Evolutionary conservation across 2,113 vertebrate genomes (phyloP).

Genomic region (Chelonoidis abingdonii): DNA sequence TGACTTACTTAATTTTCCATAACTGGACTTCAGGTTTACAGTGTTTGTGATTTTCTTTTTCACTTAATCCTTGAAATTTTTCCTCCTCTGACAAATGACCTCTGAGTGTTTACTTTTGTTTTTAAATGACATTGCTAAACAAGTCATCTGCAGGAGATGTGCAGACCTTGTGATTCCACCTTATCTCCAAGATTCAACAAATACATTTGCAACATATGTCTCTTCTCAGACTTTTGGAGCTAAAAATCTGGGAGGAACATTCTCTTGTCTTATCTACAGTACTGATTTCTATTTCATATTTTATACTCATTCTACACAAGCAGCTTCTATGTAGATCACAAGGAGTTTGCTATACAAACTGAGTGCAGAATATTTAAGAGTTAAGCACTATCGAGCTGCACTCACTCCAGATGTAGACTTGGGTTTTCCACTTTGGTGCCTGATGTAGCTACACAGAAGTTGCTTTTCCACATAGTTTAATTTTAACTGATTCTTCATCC

Average conservation of each 20-base stretch:
- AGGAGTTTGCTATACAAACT: neutral
- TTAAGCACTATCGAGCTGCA: neutral
- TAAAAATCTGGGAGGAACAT: fast-evolving
- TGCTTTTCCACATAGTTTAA: conserved; percentile 1
- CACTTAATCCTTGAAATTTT: neutral
- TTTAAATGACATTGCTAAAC: neutral
- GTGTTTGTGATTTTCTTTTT: neutral
- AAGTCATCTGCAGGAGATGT: neutral
- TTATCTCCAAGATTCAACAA: neutral
- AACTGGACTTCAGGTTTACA: neutral
- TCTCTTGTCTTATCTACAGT: neutral
- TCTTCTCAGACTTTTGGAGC: neutral
- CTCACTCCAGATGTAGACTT: neutral
- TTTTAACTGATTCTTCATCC: conserved; percentile 3
- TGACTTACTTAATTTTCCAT: neutral
- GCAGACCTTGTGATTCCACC: neutral
- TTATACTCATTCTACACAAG: neutral
- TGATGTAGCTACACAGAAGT: neutral
- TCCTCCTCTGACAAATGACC: neutral
- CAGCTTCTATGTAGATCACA: neutral
- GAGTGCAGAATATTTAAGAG: neutral
- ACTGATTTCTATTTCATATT: neutral
- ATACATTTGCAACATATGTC: neutral
- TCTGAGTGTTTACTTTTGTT: too few relatives aligned
- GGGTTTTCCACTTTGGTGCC: neutral